Conservation (phyloP, 1,140 invertebrate genomes). For the Apis dorsata region DNA sequence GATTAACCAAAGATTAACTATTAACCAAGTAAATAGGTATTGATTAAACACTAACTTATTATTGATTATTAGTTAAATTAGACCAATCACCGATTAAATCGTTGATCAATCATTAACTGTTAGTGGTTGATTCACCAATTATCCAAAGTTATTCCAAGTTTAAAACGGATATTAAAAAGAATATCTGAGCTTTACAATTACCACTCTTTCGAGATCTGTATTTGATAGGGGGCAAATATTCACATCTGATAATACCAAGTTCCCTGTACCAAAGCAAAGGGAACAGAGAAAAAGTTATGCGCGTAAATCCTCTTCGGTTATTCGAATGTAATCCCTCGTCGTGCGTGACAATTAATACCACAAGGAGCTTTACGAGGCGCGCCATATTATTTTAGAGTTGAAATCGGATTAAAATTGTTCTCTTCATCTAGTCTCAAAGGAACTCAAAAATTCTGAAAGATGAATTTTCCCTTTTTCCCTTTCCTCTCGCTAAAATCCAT, state of each 20-base stretch:
- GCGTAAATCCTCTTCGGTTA: background rate
- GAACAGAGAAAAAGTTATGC: too few species aligned
- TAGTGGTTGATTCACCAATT: too few species aligned
- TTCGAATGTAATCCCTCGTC: slow-evolving; percentile 5
- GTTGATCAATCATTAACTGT: too few species aligned
- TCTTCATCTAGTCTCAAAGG: slow-evolving; percentile 18
- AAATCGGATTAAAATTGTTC: slow-evolving; percentile 23
- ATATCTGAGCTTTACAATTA: too few species aligned
- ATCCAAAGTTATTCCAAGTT: too few species aligned
- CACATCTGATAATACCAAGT: background rate
- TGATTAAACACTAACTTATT: too few species aligned
- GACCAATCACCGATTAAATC: too few species aligned
- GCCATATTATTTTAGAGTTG: slow-evolving; percentile 5
- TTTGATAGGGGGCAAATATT: background rate
- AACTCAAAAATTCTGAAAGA: background rate
- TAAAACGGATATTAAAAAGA: too few species aligned
- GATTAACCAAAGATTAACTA: too few species aligned
- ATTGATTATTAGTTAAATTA: too few species aligned
- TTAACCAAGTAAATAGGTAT: too few species aligned
- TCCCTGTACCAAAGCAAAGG: background rate
- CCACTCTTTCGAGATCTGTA: background rate
- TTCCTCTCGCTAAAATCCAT: background rate
- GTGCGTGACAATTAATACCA: slow-evolving; percentile 44
- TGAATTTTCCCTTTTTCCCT: background rate
- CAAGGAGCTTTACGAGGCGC: slow-evolving; percentile 27